Evolutionary conservation across 2,797 vertebrate genomes (phyloP), one percentile per base, ranked within the genome.

Genomic region (Hozukius guyotensis): DNA sequence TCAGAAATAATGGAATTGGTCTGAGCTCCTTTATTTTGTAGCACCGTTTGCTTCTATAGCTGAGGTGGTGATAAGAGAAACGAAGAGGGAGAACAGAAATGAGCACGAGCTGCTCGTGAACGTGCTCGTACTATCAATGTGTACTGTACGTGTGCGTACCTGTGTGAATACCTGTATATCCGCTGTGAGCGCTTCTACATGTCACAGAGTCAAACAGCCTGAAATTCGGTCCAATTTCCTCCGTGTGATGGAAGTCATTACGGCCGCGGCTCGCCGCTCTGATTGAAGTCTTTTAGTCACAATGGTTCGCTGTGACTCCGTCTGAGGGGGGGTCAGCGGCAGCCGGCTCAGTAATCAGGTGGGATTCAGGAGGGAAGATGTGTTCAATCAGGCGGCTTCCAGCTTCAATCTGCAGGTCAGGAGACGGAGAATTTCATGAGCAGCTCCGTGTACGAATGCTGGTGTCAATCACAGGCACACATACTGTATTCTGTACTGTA

Each of bases 211-310:
- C 75, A 82, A 84, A 78, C 80, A 80, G 72, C 78, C 59, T 65
- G 29, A 74, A 69, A 84, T 88, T 86, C 59, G 67, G 78, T 87
- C 80, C 89, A 91, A 92, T 93, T 93, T 87, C 71, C 68, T 42
- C 53, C 2, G 10, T 67, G 89, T 82, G 93, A 91, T 92, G 92
- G 85, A 93, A 92, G 91, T 89, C 90, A 90, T 93, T 92, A 87
- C 77, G 68, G 83, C 78, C 71, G 61, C 1, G 60, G 68, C 80
- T 85, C 72, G 3, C 78, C 2, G 70, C 78, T 85, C 87, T 94
- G 94, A 95, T 93, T 94, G 93, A 94, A 93, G 91, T 91, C 89
- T 90, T 82, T 92, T 77, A 80, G 81, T 80, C 77, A 92, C 91
- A 92, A 90, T 87, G 75, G 76, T 42, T 55, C 3, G 22, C 56